These are phyloP conservation scores for Collichthys lucidus DNA, from an alignment of 2,113 vertebrate genomes.

Conservation along the genomic window DNA sequence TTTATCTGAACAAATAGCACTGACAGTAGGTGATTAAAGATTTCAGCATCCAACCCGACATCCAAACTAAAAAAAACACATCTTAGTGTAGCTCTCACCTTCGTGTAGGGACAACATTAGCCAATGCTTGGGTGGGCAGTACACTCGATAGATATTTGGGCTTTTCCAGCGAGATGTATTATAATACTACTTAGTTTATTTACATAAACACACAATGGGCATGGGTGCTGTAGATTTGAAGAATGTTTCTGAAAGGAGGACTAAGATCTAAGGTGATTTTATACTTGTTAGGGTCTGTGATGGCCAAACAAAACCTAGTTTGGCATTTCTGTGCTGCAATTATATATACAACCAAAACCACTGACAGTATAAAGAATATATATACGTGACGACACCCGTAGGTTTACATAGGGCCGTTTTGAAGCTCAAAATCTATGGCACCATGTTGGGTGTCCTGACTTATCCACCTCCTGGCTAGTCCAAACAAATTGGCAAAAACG, in stretches of 20 bases:
- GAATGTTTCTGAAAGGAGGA: too few relatives aligned
- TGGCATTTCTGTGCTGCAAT: too few relatives aligned
- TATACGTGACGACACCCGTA: too few relatives aligned
- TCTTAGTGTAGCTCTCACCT: background rate
- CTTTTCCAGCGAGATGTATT: background rate
- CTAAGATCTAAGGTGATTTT: background rate
- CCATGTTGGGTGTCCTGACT: too few relatives aligned
- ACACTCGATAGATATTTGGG: background rate
- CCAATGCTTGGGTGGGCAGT: background rate
- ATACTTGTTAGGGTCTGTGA: background rate
- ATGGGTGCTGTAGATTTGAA: background rate
- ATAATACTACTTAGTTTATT: background rate
- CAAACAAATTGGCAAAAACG: too few relatives aligned
- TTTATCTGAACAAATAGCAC: background rate
- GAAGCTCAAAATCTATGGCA: too few relatives aligned
- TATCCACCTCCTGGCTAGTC: too few relatives aligned
- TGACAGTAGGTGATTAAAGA: background rate
- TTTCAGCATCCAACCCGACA: background rate
- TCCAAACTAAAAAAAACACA: background rate
- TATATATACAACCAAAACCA: too few relatives aligned
- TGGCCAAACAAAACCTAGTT: background rate
- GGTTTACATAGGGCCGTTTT: too few relatives aligned
- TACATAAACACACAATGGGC: background rate
- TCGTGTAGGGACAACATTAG: background rate
- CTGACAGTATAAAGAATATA: too few relatives aligned